Conservation (phyloP, 2,888 invertebrate genomes). For the Cerceris rybyensis region DNA sequence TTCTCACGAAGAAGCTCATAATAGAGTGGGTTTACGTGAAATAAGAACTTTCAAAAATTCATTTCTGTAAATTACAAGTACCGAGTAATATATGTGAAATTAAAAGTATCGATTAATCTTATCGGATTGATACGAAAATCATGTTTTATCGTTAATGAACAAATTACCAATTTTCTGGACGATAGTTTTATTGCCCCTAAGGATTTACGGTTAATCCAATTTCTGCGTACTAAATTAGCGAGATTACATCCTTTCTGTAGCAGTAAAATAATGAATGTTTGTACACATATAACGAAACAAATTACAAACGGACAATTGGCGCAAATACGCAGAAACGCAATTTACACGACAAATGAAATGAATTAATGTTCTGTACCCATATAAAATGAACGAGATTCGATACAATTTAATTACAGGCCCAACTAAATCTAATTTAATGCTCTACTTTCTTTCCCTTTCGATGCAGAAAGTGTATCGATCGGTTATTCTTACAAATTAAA, state of each 20-base stretch:
- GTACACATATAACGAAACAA: conserved; percentile 2
- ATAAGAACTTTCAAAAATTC: too few species aligned
- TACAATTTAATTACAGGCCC: not conserved
- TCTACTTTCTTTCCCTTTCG: not conserved
- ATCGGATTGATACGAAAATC: too few species aligned
- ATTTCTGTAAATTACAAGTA: too few species aligned
- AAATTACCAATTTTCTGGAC: too few species aligned
- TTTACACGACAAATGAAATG: conserved; percentile 1
- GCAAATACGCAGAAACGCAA: not conserved
- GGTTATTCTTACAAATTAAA: not conserved
- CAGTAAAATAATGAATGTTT: conserved; percentile 18
- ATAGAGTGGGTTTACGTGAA: too few species aligned
- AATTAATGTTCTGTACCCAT: not conserved
- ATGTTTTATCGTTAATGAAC: too few species aligned
- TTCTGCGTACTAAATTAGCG: too few species aligned
- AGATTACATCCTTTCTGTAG: conserved; percentile 5
- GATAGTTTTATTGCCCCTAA: too few species aligned
- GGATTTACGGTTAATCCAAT: too few species aligned
- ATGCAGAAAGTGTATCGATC: not conserved
- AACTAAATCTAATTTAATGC: not conserved
- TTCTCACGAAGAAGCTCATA: too few species aligned
- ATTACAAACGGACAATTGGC: conserved; percentile 5
- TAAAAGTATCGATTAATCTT: too few species aligned
- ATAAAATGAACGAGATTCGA: not conserved
- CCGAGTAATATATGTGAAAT: too few species aligned